These are phyloP conservation scores for Malurus splendens DNA, from an alignment of 2,797 vertebrate species.

Conservation along the genomic window DNA sequence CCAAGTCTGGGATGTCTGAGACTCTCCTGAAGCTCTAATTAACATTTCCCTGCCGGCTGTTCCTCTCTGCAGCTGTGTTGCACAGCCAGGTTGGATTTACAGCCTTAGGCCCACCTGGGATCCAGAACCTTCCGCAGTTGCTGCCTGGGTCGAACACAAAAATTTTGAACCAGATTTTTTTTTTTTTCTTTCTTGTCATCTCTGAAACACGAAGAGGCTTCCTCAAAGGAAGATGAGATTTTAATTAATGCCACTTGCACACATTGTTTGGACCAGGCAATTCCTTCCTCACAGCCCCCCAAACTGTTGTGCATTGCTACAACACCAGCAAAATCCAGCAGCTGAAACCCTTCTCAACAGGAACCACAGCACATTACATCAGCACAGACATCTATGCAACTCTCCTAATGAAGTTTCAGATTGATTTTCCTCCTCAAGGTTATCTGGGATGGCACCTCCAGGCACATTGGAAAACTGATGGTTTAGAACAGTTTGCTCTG, in stretches of 20 bases:
- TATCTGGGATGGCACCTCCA: constrained; percentile 27
- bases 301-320: not conserved
- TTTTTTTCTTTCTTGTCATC: not conserved
- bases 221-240: not conserved
- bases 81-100: not conserved
- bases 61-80: not conserved
- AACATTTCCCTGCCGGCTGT: not conserved
- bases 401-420: constrained; percentile 54
- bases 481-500: constrained; percentile 32
- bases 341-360: not conserved
- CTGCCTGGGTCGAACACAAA: not conserved
- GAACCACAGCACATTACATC: constrained; percentile 29
- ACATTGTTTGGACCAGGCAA: not conserved
- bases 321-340: not conserved
- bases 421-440: constrained; percentile 56
- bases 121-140: constrained; percentile 10
- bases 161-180: not conserved
- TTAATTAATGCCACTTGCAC: not conserved
- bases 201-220: not conserved
- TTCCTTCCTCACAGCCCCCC: not conserved
- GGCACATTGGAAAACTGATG: not conserved
- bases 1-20: constrained; percentile 7
- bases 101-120: not conserved
- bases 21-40: constrained; percentile 10
- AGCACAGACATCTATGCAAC: constrained; percentile 37